Evolutionary conservation across 1,140 invertebrate genomes (phyloP).

Genomic region (Calycopis cecrops): DNA sequence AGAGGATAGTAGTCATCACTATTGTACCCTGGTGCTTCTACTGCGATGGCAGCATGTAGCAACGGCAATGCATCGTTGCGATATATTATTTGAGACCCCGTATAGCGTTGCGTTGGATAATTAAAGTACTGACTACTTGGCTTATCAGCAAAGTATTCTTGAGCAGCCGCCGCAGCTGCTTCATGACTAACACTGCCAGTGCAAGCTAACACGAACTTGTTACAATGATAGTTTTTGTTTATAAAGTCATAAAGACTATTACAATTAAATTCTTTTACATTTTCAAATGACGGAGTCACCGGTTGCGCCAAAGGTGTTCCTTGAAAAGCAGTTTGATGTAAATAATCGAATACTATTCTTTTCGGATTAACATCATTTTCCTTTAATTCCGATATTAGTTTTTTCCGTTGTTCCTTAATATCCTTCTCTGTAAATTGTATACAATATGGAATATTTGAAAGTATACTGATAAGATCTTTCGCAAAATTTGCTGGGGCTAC

Average conservation of each 20-base stretch:
- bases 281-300: slow-evolving; percentile 83
- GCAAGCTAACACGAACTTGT: slow-evolving; percentile 89
- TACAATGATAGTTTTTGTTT: slow-evolving; percentile 87
- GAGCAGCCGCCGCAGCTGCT: slow-evolving; percentile 75
- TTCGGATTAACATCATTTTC: slow-evolving; percentile 82
- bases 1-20: slow-evolving; percentile 39
- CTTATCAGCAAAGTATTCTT: slow-evolving; percentile 29
- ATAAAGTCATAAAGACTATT: slow-evolving; percentile 86
- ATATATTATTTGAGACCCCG: slow-evolving; percentile 78
- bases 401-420: slow-evolving; percentile 80
- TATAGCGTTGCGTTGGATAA: slow-evolving; percentile 47
- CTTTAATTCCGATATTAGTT: slow-evolving; percentile 74
- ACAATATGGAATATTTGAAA: slow-evolving; percentile 83
- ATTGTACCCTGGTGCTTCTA: slow-evolving; percentile 76
- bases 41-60: slow-evolving; percentile 82
- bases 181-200: slow-evolving; percentile 91
- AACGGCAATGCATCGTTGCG: slow-evolving; percentile 83
- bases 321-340: slow-evolving; percentile 84
- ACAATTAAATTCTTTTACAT: slow-evolving; percentile 79
- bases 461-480: slow-evolving; percentile 78
- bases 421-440: slow-evolving; percentile 78
- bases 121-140: slow-evolving; percentile 8
- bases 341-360: slow-evolving; percentile 85
- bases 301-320: slow-evolving; percentile 81
- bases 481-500: slow-evolving; percentile 80